Percentiles rank a stretch among this genome's conserved stretches.
Evolutionary conservation across 1,140 invertebrate species (phyloP).

Genomic region (Brachionus koreanus): DNA sequence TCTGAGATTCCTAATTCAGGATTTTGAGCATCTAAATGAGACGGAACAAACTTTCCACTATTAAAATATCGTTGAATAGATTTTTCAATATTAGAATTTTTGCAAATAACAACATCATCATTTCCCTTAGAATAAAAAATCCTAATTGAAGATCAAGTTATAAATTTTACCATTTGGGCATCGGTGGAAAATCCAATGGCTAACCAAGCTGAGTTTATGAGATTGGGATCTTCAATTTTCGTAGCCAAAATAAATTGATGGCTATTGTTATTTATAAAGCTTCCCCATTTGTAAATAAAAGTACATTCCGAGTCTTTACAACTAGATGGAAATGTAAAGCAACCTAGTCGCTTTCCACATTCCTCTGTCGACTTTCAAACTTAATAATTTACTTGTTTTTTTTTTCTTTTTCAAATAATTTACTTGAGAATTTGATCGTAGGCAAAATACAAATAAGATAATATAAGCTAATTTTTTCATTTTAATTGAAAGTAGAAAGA

Average conservation of each 20-base stretch:
- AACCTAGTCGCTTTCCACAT: conserved; percentile 2
- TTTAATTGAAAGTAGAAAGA: neutral
- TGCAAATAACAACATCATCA: conserved; percentile 40
- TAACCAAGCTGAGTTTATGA: neutral
- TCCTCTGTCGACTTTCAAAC: neutral
- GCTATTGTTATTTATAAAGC: neutral
- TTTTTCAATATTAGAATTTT: neutral
- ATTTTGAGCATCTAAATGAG: neutral
- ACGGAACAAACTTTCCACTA: neutral
- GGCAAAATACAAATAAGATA: neutral
- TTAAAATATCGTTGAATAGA: conserved; percentile 35
- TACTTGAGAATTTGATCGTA: neutral
- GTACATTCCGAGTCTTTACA: conserved; percentile 31
- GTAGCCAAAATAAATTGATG: neutral
- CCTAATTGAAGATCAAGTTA: neutral
- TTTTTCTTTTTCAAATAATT: neutral
- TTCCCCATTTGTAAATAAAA: conserved; percentile 41
- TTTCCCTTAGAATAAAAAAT: neutral
- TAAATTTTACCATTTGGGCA: neutral
- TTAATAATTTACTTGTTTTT: neutral
- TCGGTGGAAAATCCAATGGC: conserved; percentile 39
- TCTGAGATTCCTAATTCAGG: conserved; percentile 16
- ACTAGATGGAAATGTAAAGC: conserved; percentile 16
- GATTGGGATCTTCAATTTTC: neutral
- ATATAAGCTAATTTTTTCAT: neutral